Conservation (phyloP, 2,113 vertebrate species). For the Heloderma charlesbogerti region DNA sequence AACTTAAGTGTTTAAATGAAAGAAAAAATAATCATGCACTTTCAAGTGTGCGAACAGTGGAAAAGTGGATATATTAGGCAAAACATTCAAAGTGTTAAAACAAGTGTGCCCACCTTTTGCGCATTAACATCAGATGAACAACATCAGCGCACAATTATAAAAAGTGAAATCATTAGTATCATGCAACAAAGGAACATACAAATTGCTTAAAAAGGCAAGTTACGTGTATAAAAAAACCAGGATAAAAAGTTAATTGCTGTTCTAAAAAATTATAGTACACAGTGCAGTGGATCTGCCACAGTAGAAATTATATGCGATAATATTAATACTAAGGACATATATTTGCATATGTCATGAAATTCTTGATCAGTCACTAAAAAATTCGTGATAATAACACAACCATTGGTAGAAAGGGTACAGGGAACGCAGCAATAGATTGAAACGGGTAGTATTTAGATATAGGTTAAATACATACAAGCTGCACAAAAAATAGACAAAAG, state of each 20-base stretch:
- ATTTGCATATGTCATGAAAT: not conserved
- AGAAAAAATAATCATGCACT: not conserved
- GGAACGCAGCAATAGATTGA: not conserved
- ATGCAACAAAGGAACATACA: not conserved
- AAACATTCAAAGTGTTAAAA: not conserved
- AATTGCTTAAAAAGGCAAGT: not conserved
- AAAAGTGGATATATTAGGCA: slow-evolving; percentile 33
- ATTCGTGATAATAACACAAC: not conserved
- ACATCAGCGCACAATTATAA: not conserved
- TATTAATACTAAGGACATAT: not conserved
- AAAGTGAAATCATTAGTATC: slow-evolving; percentile 24
- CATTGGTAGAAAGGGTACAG: not conserved
- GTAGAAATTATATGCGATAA: not conserved
- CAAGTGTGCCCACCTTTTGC: not conserved
- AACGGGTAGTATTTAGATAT: not conserved
- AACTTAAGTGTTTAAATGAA: slow-evolving; percentile 37
- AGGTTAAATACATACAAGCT: not conserved
- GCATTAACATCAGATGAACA: not conserved
- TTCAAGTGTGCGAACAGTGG: slow-evolving; percentile 1
- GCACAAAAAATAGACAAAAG: not conserved
- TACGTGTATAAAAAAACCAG: slow-evolving; percentile 2
- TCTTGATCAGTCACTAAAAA: not conserved
- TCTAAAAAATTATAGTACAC: slow-evolving; percentile 7
- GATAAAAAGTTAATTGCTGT: not conserved
- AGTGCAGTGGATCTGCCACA: slow-evolving; percentile 6